Base-by-base conservation (phyloP, 1,140 invertebrate genomes). In the Saccostrea cuccullata region DNA sequence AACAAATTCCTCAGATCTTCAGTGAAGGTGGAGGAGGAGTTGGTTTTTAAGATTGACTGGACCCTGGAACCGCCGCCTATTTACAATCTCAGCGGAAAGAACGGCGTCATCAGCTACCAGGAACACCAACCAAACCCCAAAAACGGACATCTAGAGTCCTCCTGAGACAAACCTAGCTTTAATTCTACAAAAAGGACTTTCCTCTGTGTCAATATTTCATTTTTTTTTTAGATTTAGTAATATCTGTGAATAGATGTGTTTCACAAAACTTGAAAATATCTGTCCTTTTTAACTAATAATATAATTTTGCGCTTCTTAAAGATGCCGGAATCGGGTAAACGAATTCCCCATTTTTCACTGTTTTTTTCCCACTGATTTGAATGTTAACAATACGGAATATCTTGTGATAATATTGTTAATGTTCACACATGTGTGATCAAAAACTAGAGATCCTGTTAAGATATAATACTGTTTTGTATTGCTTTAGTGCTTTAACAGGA, bases 121-220 rank as follows among this genome's bases (percentile, higher is more conserved):
- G 64, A 64, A 20, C 83, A 73, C 13, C 26, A 9, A 26, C n/a
- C 11, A n/a, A 86, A 67, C 30, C 73, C 87, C n/a, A 88, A 60
- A 9, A 89, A 89, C n/a, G 88, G 88, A 84, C 88, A 89, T 36
- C 23, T 86, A 30, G 86, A 89, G 64, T 55, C 36, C 8, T 88
- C 87, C 56, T 88, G 55, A 73, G 70, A n/a, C 23, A 77, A 77
- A 23, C 17, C 23, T 30, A 30, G 26, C 70, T 12, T 77, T 30
- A 30, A 77, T 36, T 40, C 13, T 15, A 26, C 70, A 77, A 23
- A 60, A 30, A 0, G 12, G 2, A 77, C 30, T 17, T 77, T 77
- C 23, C 4, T 13, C 11, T 0, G 1, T 15, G 11, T 15, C 30
- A 30, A 30, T 30, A 30, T 15, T 77, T 64, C n/a, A 77, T 0